These are phyloP conservation scores for Caenorhabditis wallacei DNA, from an alignment of 2,888 invertebrate genomes.

Conservation along the genomic window DNA sequence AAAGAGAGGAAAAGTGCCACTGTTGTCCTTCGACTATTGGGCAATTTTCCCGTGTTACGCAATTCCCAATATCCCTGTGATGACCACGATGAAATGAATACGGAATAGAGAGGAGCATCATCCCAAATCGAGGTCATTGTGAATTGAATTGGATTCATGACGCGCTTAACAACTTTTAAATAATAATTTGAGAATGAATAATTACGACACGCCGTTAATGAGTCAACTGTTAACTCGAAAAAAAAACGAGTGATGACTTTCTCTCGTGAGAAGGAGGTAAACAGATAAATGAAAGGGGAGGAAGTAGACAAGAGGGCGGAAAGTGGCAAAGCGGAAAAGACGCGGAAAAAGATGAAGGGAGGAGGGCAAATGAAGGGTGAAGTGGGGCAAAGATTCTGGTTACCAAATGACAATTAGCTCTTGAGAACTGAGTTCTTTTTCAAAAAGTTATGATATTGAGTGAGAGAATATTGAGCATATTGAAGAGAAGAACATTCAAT, in stretches of 20 bases:
- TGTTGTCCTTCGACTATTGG: constrained; percentile 22
- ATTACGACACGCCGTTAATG: too few relatives aligned
- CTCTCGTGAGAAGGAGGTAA: constrained; percentile 8
- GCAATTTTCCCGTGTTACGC: constrained; percentile 41
- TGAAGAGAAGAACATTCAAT: too few relatives aligned
- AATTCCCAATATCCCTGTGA: constrained; percentile 36
- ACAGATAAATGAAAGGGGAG: constrained; percentile 13
- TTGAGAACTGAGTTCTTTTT: background rate
- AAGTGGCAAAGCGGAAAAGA: constrained; percentile 45
- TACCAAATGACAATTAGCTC: constrained; percentile 1
- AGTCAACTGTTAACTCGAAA: background rate
- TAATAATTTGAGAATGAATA: too few relatives aligned
- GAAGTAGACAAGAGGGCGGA: constrained; percentile 52
- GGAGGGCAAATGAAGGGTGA: constrained; percentile 34
- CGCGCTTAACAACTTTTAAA: too few relatives aligned
- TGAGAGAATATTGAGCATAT: too few relatives aligned
- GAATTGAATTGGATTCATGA: background rate
- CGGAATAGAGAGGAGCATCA: constrained; percentile 2
- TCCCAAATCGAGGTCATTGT: constrained; percentile 1
- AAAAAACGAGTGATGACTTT: background rate
- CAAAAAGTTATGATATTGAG: background rate
- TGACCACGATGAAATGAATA: constrained; percentile 30
- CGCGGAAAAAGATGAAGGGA: constrained; percentile 6
- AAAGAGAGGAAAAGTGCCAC: constrained; percentile 10
- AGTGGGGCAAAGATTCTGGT: constrained; percentile 37